Base-by-base conservation (phyloP, 2,113 vertebrate genomes). In the Cercopithecus mona region DNA sequence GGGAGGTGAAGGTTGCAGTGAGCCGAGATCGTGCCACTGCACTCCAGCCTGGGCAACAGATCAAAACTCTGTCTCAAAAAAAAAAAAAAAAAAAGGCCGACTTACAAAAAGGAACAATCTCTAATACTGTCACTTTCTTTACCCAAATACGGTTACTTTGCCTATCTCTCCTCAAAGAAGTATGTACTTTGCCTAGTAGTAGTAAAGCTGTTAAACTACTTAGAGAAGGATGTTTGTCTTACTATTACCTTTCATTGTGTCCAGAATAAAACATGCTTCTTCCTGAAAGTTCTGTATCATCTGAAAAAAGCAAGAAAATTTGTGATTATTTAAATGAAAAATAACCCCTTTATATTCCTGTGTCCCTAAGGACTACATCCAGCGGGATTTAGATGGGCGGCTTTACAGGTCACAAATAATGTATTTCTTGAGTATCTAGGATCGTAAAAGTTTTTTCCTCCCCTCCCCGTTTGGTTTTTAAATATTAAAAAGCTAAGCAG, bases 251-350 rank as follows among this genome's bases (percentile, higher is more conserved):
- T 99, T 99, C 99, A 99, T 99, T 90, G 99, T 99, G 98, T 99
- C 99, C 99, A 99, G 98, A 97, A 99, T 98, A 97, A 99, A 99
- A 98, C 99, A 99, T 9, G 99, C 99, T 98, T 99, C 99, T 79
- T 99, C 99, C 97, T 99, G 99, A 98, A 99, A 99, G 97, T 99
- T 99, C 98, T 99, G 99, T 94, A 99, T 99, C 99, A 99, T 99
- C 99, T 99, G 98, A 88, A 97, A 97, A 94, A 84, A 88, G 91
- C 8, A 97, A 95, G 23, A 94, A 92, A 94, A 75, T 32, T 61
- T 90, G 52, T 14, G 48, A 52, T 70, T 27, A 78, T 90, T 88
- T 94, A 93, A 87, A 25, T 59, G 52, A 35, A 88, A 87, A 90
- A 88, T 22, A 81, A 90, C 30, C 20, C 45, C 70, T 88, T 30